Conservation (phyloP, 2,113 vertebrate genomes). For the Ptyas mucosa region DNA sequence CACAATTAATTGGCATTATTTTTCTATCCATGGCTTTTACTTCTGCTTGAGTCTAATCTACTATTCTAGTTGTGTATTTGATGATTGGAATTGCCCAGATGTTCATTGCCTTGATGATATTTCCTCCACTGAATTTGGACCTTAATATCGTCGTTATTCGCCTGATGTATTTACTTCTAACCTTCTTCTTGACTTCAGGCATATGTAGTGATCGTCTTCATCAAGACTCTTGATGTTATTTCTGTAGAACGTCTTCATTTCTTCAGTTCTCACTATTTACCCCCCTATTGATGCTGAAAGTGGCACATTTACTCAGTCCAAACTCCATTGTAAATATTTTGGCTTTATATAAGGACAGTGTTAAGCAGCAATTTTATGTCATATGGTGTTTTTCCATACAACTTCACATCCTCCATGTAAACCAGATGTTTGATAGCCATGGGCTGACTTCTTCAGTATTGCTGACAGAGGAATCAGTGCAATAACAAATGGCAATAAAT, state of each 20-base stretch:
- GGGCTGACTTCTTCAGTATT: neutral
- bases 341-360: neutral
- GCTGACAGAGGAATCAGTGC: neutral
- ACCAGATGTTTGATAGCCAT: neutral
- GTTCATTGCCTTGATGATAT: neutral
- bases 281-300: neutral
- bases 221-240: neutral
- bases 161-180: neutral
- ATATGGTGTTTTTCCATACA: neutral
- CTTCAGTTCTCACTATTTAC: neutral
- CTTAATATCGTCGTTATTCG: neutral
- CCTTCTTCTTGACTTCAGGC: neutral
- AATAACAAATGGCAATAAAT: neutral
- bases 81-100: neutral
- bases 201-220: neutral
- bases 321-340: neutral
- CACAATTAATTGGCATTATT: neutral
- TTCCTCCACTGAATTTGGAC: neutral
- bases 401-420: neutral
- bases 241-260: neutral
- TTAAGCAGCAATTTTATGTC: neutral
- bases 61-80: neutral
- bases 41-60: neutral
- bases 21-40: neutral
- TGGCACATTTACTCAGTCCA: neutral